Percentiles rank a stretch among this genome's conserved stretches.
These are phyloP conservation scores for Nannospalax galili DNA, from an alignment of 2,113 vertebrate species.

Conservation along the genomic window DNA sequence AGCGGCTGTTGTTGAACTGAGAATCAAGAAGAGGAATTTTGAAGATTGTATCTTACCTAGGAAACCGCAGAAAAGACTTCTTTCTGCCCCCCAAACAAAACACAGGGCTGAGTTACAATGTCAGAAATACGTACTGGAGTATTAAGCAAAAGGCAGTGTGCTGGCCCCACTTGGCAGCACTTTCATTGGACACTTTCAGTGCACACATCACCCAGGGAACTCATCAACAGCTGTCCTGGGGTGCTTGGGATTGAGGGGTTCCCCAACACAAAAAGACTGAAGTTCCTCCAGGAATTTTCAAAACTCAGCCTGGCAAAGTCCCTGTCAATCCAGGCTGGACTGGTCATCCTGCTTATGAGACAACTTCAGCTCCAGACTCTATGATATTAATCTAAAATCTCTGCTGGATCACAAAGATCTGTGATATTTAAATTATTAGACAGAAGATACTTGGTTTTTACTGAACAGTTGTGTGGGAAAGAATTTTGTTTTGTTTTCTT, in stretches of 20 bases:
- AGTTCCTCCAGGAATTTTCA: neutral
- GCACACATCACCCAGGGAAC: neutral
- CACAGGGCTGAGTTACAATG: neutral
- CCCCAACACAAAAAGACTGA: neutral
- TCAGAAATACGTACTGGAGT: neutral
- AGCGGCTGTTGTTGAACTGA: neutral
- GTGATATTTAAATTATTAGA: neutral
- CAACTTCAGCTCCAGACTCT: neutral
- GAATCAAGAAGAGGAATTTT: neutral
- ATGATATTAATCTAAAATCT: neutral
- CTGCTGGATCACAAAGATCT: neutral
- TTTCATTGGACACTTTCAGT: neutral
- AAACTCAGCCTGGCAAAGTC: neutral
- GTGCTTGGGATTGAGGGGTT: neutral
- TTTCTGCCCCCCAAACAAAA: neutral
- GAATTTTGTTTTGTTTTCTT: neutral
- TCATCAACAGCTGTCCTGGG: neutral
- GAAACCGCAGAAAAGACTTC: neutral
- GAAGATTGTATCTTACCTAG: neutral
- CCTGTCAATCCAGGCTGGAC: neutral
- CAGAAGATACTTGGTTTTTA: neutral
- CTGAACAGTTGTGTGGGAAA: neutral
- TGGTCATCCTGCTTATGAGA: neutral
- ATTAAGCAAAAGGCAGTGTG: neutral
- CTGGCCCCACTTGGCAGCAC: neutral